Evolutionary conservation across 1,140 invertebrate species (phyloP), one percentile per base, ranked within the genome.

Genomic region (Atta texana): DNA sequence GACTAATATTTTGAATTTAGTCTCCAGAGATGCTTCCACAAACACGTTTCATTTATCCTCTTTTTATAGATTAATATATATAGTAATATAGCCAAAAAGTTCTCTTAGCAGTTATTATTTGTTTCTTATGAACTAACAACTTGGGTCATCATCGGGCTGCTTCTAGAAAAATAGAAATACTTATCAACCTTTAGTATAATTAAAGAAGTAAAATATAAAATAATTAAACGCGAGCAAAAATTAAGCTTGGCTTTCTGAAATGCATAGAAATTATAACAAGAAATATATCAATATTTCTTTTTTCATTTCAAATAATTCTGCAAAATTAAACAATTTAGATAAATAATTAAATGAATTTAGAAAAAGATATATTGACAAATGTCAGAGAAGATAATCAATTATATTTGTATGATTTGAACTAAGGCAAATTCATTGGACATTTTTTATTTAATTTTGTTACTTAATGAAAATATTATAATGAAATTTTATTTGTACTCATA

Each of bases 61-160:
- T 3, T 63, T 24, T 78, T 44, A 86, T 78, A 77, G 28, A 85
- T 85, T 85, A 78, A 85, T 78, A 49, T 85, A 61, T 51, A 53
- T 51, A 51, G 63, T 76, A 76, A 90, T 78, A 89, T 78, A 87
- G 59, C 72, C 57, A 59, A 72, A 66, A 87, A 88, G n/a, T 77
- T 71, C 28, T 8, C 72, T 86, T 86, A 89, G 34, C 12, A 31
- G 21, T 78, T 91, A 88, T 90, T 87, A 87, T 85, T 80, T 89
- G 85, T 68, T 75, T 49, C 90, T 91, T 91, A 89, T 74, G 8
- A 34, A 87, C 88, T 92, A 91, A 86, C 81, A 92, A 93, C 87
- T 87, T 80, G 89, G 90, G 89, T 93, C 89, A 86, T 90, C 66
- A 71, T 72, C 64, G 86, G 81, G 90, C 92, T 93, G 92, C 89